Conservation (phyloP, 2,797 vertebrate species). For the Microctenopoma lineatum region DNA sequence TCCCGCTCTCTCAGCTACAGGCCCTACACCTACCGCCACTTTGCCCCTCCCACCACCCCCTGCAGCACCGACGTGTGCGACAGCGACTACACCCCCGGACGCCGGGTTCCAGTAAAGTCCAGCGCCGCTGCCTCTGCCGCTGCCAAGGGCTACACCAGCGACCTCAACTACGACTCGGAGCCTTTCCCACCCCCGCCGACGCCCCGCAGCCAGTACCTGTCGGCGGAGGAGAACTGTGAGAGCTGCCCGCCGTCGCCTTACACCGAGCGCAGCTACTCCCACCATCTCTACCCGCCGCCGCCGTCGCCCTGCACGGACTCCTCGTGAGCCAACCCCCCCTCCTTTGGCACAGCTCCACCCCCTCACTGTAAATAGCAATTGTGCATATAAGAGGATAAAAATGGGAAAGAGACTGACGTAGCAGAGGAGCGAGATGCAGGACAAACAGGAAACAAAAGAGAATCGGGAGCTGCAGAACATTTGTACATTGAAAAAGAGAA, state of each 20-base stretch:
- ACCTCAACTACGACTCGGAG: constrained; percentile 97
- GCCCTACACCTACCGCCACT: constrained; percentile 95
- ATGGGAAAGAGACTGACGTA: constrained; percentile 79
- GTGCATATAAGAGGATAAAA: constrained; percentile 81
- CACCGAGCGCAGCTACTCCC: constrained; percentile 96
- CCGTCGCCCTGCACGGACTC: constrained; percentile 98
- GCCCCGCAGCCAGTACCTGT: constrained; percentile 96
- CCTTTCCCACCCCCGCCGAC: constrained; percentile 95
- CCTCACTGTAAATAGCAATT: constrained; percentile 88
- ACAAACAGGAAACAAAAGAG: constrained; percentile 51
- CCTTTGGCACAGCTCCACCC: constrained; percentile 53
- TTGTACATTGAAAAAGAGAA: constrained; percentile 93
- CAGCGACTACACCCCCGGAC: constrained; percentile 96
- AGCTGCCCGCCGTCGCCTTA: constrained; percentile 97
- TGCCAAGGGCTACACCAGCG: constrained; percentile 93
- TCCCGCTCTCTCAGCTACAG: constrained; percentile 84
- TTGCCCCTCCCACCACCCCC: constrained; percentile 95
- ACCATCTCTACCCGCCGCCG: constrained; percentile 96
- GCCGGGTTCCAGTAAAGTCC: constrained; percentile 86
- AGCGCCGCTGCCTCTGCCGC: constrained; percentile 64
- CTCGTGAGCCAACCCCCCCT: constrained; percentile 85
- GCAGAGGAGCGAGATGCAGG: constrained; percentile 43
- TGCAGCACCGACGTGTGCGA: constrained; percentile 98
- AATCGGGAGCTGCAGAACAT: constrained; percentile 79
- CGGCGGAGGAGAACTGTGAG: constrained; percentile 97